Evolutionary conservation across 1,140 invertebrate species (phyloP), one percentile per base, ranked within the genome.

Genomic region (Rhynchophorus ferrugineus): DNA sequence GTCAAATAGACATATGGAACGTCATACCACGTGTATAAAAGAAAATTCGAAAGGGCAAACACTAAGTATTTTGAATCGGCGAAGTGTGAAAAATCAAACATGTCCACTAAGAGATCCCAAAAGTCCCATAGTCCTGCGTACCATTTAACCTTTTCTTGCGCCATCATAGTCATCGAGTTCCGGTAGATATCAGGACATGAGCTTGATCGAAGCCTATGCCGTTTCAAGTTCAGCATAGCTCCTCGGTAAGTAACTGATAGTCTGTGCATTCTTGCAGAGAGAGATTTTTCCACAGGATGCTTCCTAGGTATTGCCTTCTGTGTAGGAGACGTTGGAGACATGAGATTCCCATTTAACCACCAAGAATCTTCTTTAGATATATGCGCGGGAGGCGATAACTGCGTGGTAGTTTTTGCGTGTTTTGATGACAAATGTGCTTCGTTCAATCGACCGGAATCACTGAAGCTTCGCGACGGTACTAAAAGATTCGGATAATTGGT

Each of bases 1-100:
- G 83, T 80, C 42, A 91, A 76, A 71, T 90, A 92, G 48, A 92
- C 84, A 65, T 92, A 91, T 18, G 87, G 87, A 22, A 91, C 86
- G 69, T 91, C 87, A 69, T 91, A 90, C 85, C 87, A 92, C 38
- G 84, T 84, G 72, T 91, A 90, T 36, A 92, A 73, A 2, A 91
- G 73, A 65, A 91, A 89, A 70, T 91, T 92, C 35, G 87, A 90
- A 9, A 91, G 67, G 8, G 86, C 80, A 70, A 91, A 90, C 21
- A 90, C 69, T n/a, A 87, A 69, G 69, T 87, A 91, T 36, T 78
- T 77, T 0, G 81, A 73, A 65, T 87, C 85, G 24, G 73, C 69
- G 64, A 90, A 89, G 67, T 87, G 82, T 0, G 85, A 85, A 58
- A 89, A 81, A 65, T 90, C 86, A 22, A 89, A 71, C 71, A 91